Base-by-base conservation (phyloP, 2,113 vertebrate species). In the Rafetus swinhoei region DNA sequence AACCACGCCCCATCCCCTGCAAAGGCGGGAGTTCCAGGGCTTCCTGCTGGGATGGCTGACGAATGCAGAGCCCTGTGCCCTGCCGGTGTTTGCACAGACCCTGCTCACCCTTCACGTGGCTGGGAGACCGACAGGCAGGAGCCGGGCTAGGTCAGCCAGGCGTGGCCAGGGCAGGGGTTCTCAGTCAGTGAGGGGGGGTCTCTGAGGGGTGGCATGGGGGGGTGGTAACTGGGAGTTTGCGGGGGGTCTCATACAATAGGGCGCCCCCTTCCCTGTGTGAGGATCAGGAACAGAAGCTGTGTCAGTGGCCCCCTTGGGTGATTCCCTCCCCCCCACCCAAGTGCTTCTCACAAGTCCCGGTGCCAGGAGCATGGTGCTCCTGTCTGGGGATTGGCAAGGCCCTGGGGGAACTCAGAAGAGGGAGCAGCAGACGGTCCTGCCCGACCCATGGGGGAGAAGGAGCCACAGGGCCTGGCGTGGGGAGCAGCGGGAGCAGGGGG, bases 351-450 rank as follows among this genome's bases (percentile, higher is more conserved):
- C 81, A 54, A 29, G 15, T 81, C 52, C 79, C 8, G 3, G 24
- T 29, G 86, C 86, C 82, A 84, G 60, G 83, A 98, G 90, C 97
- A 99, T 99, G 99, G 98, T 99, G 98, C 98, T 99, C 93, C 98
- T 99, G 97, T 98, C 98, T 81, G 99, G 99, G 94, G 97, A 98
- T 95, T 98, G 98, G 50, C 35, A 24, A 79, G 88, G 45, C 82
- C 92, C 97, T 93, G 97, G 97, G 39, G 95, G 96, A 88, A 98
- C 97, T 86, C 90, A 97, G 92, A 95, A 89, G 84, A 90, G 97
- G 85, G 92, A 96, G 77, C 82, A 94, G 4, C 80, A 85, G 88
- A 95, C 84, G 91, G 97, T 90, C 97, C 85, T 39, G 90, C 93
- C 86, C 94, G 65, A 92, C 89, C 77, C 96, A 97, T 83, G 82